Percentiles rank a stretch among this genome's conserved stretches.
Conservation (phyloP, 2,113 vertebrate species). For the Platysteira castanea region DNA sequence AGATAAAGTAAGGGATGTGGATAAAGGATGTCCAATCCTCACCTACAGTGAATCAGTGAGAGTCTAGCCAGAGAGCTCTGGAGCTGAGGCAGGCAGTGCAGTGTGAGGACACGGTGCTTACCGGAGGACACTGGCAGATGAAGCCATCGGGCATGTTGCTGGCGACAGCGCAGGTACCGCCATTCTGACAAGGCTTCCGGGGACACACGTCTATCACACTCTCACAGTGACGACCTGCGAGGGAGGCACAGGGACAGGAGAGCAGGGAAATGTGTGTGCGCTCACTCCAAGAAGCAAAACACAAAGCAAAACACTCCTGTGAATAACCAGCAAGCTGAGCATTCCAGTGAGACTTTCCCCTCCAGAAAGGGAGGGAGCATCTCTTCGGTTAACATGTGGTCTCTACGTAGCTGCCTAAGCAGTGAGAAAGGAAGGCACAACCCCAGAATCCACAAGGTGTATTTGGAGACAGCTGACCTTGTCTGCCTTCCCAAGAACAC, state of each 20-base stretch:
- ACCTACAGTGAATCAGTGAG: neutral
- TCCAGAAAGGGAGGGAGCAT: neutral
- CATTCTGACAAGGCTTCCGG: constrained; percentile 83
- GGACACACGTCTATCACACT: constrained; percentile 87
- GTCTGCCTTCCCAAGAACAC: neutral
- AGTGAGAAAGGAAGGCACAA: neutral
- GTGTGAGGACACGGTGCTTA: constrained; percentile 51
- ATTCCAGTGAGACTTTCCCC: neutral
- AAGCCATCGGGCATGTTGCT: constrained; percentile 85
- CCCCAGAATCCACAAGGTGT: neutral
- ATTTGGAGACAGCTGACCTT: neutral
- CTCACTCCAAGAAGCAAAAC: neutral
- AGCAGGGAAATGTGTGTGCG: neutral
- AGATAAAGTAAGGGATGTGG: neutral
- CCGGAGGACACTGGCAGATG: constrained; percentile 82
- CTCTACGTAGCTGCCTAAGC: neutral
- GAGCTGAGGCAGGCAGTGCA: neutral
- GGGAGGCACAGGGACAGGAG: neutral
- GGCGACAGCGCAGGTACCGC: constrained; percentile 84
- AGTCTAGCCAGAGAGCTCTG: neutral
- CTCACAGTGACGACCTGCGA: constrained; percentile 87
- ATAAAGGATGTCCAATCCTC: neutral
- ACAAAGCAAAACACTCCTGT: neutral
- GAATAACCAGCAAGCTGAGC: fast-evolving
- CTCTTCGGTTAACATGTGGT: neutral